These are phyloP conservation scores for Pseudomyrmex pallidus DNA, from an alignment of 1,140 invertebrate genomes.

Conservation along the genomic window DNA sequence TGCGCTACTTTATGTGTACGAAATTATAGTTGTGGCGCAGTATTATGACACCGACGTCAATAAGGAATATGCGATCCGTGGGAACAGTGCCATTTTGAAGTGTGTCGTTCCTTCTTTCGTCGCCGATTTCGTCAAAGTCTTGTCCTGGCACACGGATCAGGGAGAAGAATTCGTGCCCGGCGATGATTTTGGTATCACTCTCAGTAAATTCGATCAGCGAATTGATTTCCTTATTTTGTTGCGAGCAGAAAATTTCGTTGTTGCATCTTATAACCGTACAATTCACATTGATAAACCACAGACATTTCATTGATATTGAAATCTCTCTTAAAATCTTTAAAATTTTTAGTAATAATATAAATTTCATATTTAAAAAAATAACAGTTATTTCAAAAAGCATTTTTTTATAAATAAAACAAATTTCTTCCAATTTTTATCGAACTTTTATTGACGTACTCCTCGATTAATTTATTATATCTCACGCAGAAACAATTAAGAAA, in stretches of 20 bases:
- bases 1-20: constrained; percentile 27
- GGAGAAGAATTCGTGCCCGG: constrained; percentile 89
- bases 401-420: background rate
- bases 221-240: constrained; percentile 5
- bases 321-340: background rate
- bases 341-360: background rate
- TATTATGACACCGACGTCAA: constrained; percentile 95
- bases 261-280: constrained; percentile 7
- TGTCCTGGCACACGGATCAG: constrained; percentile 94
- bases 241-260: constrained; percentile 63
- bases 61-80: constrained; percentile 96
- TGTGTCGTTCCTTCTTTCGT: constrained; percentile 97
- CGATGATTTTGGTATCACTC: constrained; percentile 87
- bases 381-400: background rate
- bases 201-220: constrained; percentile 8
- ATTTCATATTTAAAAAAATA: background rate
- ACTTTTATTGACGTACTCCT: background rate
- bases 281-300: background rate
- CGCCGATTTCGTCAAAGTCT: constrained; percentile 95
- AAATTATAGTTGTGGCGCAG: constrained; percentile 92
- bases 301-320: background rate
- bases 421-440: background rate
- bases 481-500: constrained; percentile 24
- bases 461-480: background rate
- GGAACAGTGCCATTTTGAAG: constrained; percentile 95